Base-by-base conservation (phyloP, 2,113 vertebrate species). In the Talpa occidentalis region DNA sequence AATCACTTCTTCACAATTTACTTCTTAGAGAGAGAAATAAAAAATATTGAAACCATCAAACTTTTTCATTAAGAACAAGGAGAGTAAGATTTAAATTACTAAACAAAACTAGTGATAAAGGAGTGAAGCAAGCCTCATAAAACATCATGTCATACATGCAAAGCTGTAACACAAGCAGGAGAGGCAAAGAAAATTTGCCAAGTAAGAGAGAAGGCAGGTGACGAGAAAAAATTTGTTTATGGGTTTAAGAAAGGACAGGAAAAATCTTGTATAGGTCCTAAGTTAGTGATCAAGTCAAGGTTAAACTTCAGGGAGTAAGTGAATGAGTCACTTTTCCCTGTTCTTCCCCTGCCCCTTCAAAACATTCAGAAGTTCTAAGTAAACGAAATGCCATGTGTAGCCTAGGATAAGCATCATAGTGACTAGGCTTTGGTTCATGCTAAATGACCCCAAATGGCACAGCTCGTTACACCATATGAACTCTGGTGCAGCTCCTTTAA, bases 41-140 rank as follows among this genome's bases (percentile, higher is more conserved):
- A 79, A 95, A 93, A 93, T 88, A 91, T 79, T 91, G 79, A 94
- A 91, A 87, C 76, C 47, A 54, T 94, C 64, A 62, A 76, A 89
- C 91, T 79, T 83, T 95, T 94, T 94, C 89, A 95, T 93, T 96
- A 95, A 93, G 78, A 93, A 82, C 95, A 94, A 84, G 64, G 62
- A 91, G 67, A 86, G 73, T 87, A 87, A 81, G 78, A 76, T 85
- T 94, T 96, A 94, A 95, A 96, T 96, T 86, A 94, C 66, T 62
- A 84, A 96, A 93, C 83, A 83, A 82, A 95, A 54, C 88, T 47
- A 74, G 59, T 83, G 91, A 82, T 62, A 59, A 73, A 93, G 67
- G 81, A 88, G 1, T 21, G 3, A 73, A 70, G 88, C 21, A 15
- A 59, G 82, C 21, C 79, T 91, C 88, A 72, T 95, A 93, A 96